phyloP scores from a whole-genome alignment of 2,797 vertebrate species.

The Carcharodon carcharias region DNA sequence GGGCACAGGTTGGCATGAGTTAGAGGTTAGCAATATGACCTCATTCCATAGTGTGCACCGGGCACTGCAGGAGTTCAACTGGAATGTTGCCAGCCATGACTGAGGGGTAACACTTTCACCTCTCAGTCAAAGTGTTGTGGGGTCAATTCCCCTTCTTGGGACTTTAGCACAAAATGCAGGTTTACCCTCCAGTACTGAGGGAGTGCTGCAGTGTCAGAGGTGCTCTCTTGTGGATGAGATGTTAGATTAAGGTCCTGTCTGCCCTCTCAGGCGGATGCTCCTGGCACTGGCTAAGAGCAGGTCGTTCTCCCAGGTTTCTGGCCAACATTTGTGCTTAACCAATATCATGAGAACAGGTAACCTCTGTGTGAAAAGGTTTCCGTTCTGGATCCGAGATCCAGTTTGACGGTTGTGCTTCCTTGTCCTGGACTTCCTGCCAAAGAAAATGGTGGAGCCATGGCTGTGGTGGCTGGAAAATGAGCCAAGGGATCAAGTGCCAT shows the following conservation, averaged over 20 bases:
- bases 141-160: not conserved
- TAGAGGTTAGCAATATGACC: not conserved
- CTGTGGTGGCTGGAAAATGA: not conserved
- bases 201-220: not conserved
- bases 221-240: not conserved
- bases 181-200: not conserved
- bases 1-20: not conserved
- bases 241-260: not conserved
- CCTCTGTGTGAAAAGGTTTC: not conserved
- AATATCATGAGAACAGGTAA: not conserved
- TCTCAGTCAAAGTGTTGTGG: not conserved
- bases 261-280: not conserved
- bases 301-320: too few relatives aligned
- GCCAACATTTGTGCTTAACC: not conserved
- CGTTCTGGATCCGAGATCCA: not conserved
- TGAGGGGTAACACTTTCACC: too few relatives aligned
- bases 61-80: too few relatives aligned
- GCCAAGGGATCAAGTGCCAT: not conserved
- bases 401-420: too few relatives aligned
- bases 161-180: not conserved
- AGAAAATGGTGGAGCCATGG: not conserved
- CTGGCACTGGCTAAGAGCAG: not conserved
- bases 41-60: too few relatives aligned
- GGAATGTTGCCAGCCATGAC: too few relatives aligned
- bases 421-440: not conserved